Evolutionary conservation across 2,888 invertebrate genomes (phyloP).

Genomic region (Bombylius discolor): DNA sequence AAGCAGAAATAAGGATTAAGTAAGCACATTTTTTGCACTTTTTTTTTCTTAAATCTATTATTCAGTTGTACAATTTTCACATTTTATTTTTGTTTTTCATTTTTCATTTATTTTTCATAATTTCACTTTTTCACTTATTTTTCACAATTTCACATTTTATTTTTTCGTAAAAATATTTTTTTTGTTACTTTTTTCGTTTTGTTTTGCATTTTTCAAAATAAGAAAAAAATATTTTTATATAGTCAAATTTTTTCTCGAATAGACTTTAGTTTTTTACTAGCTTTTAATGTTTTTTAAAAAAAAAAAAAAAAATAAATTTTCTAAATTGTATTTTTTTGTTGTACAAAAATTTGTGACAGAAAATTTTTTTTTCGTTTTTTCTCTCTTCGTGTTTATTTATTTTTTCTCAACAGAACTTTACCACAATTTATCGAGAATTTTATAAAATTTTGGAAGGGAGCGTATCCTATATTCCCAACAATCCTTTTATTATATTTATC

Average conservation of each 20-base stretch:
- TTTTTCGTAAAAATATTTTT: too few species aligned
- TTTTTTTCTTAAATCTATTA: background rate
- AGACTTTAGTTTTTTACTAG: too few species aligned
- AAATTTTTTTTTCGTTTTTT: constrained; percentile 1
- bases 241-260: too few species aligned
- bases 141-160: too few species aligned
- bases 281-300: too few species aligned
- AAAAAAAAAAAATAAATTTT: background rate
- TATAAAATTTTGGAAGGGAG: constrained; percentile 28
- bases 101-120: too few species aligned
- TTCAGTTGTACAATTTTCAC: too few species aligned
- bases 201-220: too few species aligned
- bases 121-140: too few species aligned
- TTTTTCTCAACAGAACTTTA: constrained; percentile 1
- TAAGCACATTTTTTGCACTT: constrained; percentile 21
- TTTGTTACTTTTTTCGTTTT: too few species aligned
- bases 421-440: constrained; percentile 5
- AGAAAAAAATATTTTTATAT: too few species aligned
- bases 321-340: background rate
- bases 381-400: constrained; percentile 1
- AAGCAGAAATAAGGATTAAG: constrained; percentile 38
- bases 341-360: background rate
- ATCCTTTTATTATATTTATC: constrained; percentile 29
- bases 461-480: constrained; percentile 31
- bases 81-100: too few species aligned